A percentile compares a stretch with the other conserved stretches of the same genome.
Evolutionary conservation across 2,888 invertebrate genomes (phyloP).

Genomic region (Mythimna lalbum): DNA sequence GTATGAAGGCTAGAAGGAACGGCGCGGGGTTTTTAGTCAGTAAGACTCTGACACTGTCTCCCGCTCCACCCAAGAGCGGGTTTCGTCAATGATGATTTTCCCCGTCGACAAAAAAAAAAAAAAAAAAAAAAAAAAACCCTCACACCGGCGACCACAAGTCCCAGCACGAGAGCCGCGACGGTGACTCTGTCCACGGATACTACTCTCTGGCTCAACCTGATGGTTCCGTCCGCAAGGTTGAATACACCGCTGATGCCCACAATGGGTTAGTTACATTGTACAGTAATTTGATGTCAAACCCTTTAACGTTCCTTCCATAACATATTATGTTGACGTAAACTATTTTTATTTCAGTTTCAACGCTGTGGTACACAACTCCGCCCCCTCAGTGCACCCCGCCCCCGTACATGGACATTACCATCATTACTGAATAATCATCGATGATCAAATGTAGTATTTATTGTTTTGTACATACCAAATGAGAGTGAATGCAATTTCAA

Average conservation of each 20-base stretch:
- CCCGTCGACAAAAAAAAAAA: no score
- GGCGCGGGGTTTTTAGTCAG: no score
- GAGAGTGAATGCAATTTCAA: background rate
- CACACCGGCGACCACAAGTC: conserved; percentile 91
- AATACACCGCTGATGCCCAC: conserved; percentile 81
- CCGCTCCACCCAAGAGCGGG: no score
- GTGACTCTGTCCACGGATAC: conserved; percentile 90
- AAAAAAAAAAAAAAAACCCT: no score
- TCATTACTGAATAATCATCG: conserved; percentile 65
- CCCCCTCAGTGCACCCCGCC: conserved; percentile 78
- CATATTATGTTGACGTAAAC: background rate
- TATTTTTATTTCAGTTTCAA: conserved; percentile 78
- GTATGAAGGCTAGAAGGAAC: no score
- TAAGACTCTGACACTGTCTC: no score
- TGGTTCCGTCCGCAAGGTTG: conserved; percentile 83
- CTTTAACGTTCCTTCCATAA: background rate
- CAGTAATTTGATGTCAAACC: background rate
- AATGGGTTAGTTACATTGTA: conserved; percentile 53
- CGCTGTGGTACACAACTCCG: conserved; percentile 86
- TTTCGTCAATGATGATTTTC: no score
- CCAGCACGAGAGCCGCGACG: conserved; percentile 88
- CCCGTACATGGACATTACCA: conserved; percentile 74
- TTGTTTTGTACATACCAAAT: conserved; percentile 26
- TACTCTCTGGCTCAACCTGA: conserved; percentile 88
- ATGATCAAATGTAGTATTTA: conserved; percentile 34